Percentiles rank a stretch among this genome's conserved stretches.
Evolutionary conservation across 2,888 invertebrate species (phyloP).

Genomic region (Coecobrya sp.): DNA sequence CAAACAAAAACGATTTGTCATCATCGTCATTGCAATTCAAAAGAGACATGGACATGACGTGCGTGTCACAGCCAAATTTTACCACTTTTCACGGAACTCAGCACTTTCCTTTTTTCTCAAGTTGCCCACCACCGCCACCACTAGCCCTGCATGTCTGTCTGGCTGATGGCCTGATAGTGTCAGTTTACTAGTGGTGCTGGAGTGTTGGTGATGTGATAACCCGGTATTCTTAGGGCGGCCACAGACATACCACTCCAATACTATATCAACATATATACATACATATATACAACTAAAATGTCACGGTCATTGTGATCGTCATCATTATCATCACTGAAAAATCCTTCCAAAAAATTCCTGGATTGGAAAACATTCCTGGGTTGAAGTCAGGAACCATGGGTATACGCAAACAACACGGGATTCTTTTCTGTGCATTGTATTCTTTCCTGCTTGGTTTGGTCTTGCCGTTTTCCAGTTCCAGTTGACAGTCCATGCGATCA

Average conservation of each 20-base stretch:
- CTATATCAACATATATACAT: neutral
- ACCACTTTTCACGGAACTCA: neutral
- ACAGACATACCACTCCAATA: conserved; percentile 7
- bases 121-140: neutral
- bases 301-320: conserved; percentile 23
- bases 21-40: neutral
- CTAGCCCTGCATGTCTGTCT: neutral
- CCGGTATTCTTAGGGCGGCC: neutral
- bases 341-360: neutral
- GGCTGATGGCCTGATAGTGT: neutral
- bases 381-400: neutral
- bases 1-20: neutral
- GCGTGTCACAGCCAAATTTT: neutral
- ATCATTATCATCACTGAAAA: neutral
- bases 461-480: conserved; percentile 1
- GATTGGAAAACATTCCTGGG: neutral
- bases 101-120: neutral
- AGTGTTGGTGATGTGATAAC: neutral
- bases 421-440: neutral
- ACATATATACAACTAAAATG: neutral
- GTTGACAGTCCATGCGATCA: conserved; percentile 46
- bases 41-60: neutral
- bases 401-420: neutral
- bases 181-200: neutral
- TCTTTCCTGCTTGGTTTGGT: neutral